A percentile compares a stretch with the other conserved stretches of the same genome.
These are phyloP conservation scores for Myopa tessellatipennis DNA, from an alignment of 2,888 invertebrate genomes.

Conservation along the genomic window DNA sequence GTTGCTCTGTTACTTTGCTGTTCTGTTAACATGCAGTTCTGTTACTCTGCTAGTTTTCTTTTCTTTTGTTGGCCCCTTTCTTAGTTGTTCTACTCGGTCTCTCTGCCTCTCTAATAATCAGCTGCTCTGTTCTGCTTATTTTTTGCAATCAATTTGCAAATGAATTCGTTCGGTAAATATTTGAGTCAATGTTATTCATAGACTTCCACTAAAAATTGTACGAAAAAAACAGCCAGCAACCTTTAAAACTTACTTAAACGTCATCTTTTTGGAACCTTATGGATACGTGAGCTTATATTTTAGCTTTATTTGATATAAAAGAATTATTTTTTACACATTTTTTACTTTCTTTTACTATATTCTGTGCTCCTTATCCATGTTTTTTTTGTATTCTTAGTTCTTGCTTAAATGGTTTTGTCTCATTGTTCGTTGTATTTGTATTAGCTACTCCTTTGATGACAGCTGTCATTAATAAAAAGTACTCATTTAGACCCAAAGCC, in stretches of 20 bases:
- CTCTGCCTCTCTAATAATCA: neutral
- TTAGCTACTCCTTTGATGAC: too few relatives aligned
- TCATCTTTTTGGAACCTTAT: too few relatives aligned
- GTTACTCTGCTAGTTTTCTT: neutral
- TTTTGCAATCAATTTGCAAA: conserved; percentile 7
- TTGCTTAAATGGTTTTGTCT: neutral
- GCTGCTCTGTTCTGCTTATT: too few relatives aligned
- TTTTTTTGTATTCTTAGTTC: conserved; percentile 3
- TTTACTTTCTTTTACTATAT: neutral
- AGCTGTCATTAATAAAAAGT: too few relatives aligned
- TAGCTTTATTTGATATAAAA: neutral
- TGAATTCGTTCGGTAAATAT: neutral
- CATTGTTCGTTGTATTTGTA: too few relatives aligned
- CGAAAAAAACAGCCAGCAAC: too few relatives aligned
- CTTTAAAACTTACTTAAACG: too few relatives aligned
- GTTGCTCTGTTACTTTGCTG: neutral
- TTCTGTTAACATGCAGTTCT: neutral
- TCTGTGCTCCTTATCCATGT: neutral
- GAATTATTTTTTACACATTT: neutral
- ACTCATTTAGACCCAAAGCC: neutral
- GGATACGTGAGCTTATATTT: too few relatives aligned
- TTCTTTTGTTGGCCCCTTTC: neutral
- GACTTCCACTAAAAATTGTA: too few relatives aligned
- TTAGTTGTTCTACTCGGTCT: too few relatives aligned
- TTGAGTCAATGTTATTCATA: neutral